Percentiles rank a stretch among this genome's conserved stretches.
Conservation (phyloP, 2,797 vertebrate genomes). For the Gadopsis bispinosus region DNA sequence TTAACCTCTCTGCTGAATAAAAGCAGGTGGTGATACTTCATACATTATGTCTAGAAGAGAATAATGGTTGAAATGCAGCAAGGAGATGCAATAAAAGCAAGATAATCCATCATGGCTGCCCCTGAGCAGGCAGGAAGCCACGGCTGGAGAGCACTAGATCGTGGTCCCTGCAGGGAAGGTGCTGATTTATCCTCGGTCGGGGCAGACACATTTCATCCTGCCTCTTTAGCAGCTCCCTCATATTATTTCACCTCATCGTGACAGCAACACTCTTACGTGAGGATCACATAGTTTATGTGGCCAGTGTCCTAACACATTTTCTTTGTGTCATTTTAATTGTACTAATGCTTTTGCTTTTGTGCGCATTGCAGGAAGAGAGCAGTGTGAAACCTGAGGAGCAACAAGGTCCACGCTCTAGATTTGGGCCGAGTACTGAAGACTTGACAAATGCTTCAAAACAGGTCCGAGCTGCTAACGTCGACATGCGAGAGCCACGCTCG, state of each 20-base stretch:
- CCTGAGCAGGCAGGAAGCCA: slow-evolving; percentile 31
- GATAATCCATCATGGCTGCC: slow-evolving; percentile 66
- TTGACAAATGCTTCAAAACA: slow-evolving; percentile 83
- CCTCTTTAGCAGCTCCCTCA: slow-evolving; percentile 33
- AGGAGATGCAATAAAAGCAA: slow-evolving; percentile 59
- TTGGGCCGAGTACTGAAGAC: slow-evolving; percentile 84
- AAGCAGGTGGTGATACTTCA: slow-evolving; percentile 49
- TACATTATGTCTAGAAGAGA: slow-evolving; percentile 30
- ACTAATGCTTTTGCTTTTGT: not conserved
- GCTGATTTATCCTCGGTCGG: slow-evolving; percentile 59
- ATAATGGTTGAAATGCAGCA: slow-evolving; percentile 46
- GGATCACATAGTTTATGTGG: not conserved
- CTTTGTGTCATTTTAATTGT: not conserved
- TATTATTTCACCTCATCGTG: slow-evolving; percentile 23
- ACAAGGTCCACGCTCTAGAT: slow-evolving; percentile 78
- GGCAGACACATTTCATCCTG: slow-evolving; percentile 52
- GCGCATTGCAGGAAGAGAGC: slow-evolving; percentile 87
- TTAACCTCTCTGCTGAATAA: slow-evolving; percentile 45
- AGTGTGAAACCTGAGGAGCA: slow-evolving; percentile 81
- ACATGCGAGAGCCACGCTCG: rapidly evolving
- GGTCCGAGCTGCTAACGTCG: slow-evolving; percentile 75
- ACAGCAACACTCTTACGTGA: slow-evolving; percentile 4
- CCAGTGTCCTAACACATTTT: not conserved
- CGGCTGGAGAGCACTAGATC: slow-evolving; percentile 47
- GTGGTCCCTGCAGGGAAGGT: slow-evolving; percentile 27